These are phyloP conservation scores for Thunnus thynnus DNA, from an alignment of 2,113 vertebrate species.

Conservation along the genomic window DNA sequence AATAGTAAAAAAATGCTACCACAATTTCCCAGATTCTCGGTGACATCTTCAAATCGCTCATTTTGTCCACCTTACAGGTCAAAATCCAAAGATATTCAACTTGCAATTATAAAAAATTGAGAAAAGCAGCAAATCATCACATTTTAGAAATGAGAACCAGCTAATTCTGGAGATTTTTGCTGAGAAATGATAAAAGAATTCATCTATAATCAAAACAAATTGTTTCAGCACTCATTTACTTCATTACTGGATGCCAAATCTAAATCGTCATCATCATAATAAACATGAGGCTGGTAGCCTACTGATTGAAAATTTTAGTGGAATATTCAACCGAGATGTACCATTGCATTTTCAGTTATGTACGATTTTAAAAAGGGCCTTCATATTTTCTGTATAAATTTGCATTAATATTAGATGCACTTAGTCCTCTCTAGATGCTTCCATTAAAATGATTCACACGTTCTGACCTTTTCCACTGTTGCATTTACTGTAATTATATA, in stretches of 20 bases:
- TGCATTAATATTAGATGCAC: conserved; percentile 33
- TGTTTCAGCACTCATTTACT: neutral
- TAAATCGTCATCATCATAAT: neutral
- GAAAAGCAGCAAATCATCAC: too few relatives aligned
- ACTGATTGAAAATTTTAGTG: neutral
- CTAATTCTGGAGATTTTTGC: too few relatives aligned
- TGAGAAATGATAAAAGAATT: too few relatives aligned
- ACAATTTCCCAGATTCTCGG: too few relatives aligned
- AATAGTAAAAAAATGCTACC: too few relatives aligned
- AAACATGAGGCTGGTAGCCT: neutral
- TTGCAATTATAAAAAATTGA: too few relatives aligned
- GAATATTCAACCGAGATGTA: conserved; percentile 5
- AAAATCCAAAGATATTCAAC: too few relatives aligned
- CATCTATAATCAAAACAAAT: too few relatives aligned
- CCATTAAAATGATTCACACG: conserved; percentile 56
- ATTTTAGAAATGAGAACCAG: too few relatives aligned
- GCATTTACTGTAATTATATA: conserved; percentile 35
- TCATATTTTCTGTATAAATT: neutral
- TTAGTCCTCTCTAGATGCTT: conserved; percentile 8
- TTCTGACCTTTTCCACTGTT: conserved; percentile 39
- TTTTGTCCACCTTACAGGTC: too few relatives aligned
- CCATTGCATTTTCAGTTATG: neutral
- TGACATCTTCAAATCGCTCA: too few relatives aligned
- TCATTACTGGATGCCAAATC: neutral
- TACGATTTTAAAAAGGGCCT: conserved; percentile 3